phyloP scores from a whole-genome alignment of 2,888 invertebrate species.

The Nezara viridula region DNA sequence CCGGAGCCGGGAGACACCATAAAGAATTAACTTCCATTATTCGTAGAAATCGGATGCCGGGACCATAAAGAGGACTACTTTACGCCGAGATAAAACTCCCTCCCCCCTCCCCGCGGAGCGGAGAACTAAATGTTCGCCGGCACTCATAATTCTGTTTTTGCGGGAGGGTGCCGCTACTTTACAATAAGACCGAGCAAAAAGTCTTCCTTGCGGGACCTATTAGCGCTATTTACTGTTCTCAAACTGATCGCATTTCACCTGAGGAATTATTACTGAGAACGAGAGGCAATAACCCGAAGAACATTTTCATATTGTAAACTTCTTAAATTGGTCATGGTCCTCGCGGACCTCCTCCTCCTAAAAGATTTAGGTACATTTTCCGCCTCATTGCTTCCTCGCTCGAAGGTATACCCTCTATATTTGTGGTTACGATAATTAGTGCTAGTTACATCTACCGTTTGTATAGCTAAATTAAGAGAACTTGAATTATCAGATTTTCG shows the following conservation, averaged over 20 bases:
- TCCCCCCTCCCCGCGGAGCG: background rate
- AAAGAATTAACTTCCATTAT: slow-evolving; percentile 41
- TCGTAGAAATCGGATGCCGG: slow-evolving; percentile 25
- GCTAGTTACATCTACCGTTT: background rate
- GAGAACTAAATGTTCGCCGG: slow-evolving; percentile 1
- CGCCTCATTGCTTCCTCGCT: background rate
- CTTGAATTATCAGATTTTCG: background rate
- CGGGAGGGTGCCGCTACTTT: slow-evolving; percentile 29
- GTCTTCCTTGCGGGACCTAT: slow-evolving; percentile 48
- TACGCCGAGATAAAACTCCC: slow-evolving; percentile 13
- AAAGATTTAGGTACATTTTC: background rate
- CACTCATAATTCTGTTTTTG: slow-evolving; percentile 48
- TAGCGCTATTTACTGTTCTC: slow-evolving; percentile 40
- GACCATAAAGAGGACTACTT: slow-evolving; percentile 22
- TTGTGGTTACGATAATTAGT: background rate
- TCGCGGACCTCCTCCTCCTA: background rate
- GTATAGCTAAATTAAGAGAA: background rate
- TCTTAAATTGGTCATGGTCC: slow-evolving; percentile 58
- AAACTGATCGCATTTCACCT: slow-evolving; percentile 44
- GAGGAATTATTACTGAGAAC: slow-evolving; percentile 31
- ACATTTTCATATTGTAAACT: slow-evolving; percentile 63
- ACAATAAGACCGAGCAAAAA: slow-evolving; percentile 6
- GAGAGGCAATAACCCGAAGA: slow-evolving; percentile 62
- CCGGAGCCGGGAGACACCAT: background rate
- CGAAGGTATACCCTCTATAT: background rate